Evolutionary conservation across 1,140 invertebrate species (phyloP), one percentile per base, ranked within the genome.

Genomic region (Neuroterus valhalla): DNA sequence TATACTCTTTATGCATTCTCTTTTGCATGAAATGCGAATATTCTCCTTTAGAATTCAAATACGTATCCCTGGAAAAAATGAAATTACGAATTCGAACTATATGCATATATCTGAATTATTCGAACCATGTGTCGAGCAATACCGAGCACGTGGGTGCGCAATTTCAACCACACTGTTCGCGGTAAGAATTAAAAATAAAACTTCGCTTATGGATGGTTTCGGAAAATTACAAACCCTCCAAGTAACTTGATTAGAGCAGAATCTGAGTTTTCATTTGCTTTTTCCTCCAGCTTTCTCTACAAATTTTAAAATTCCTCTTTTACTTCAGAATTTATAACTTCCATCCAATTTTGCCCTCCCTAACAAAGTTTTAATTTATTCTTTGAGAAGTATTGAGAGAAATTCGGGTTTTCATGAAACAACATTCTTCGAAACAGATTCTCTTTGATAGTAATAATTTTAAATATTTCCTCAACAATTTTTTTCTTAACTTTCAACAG

Each of bases 111-210:
- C 26, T 62, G 55, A 62, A 62, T 62, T 62, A 62, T 62, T 62
- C 26, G 55, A 62, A 62, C 55, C 55, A 62, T 62, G 55, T 62
- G 55, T 62, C 55, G 55, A 62, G 55, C n/a, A 62, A 62, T 62
- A 62, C 55, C 26, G 23, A 62, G 55, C 55, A 62, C 55, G 23
- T 38, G 55, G 55, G 23, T 26, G 23, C 31, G 55, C 55, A 62
- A 62, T 62, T 62, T 62, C 55, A 6, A 62, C 55, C 55, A 62
- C 55, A 62, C 55, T 62, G 55, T 62, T 62, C 55, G 31, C 23
- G 26, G 21, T 62, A 62, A 62, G 26, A 62, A 62, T 31, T 38
- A 38, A 31, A 62, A 62, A 55, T 14, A 55, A 14, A 26, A 26
- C 55, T 38, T 31, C 55, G 12, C 26, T 62, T 62, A 31, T 62